Evolutionary conservation across 1,140 invertebrate genomes (phyloP).

Genomic region (Brachionus plicatilis): DNA sequence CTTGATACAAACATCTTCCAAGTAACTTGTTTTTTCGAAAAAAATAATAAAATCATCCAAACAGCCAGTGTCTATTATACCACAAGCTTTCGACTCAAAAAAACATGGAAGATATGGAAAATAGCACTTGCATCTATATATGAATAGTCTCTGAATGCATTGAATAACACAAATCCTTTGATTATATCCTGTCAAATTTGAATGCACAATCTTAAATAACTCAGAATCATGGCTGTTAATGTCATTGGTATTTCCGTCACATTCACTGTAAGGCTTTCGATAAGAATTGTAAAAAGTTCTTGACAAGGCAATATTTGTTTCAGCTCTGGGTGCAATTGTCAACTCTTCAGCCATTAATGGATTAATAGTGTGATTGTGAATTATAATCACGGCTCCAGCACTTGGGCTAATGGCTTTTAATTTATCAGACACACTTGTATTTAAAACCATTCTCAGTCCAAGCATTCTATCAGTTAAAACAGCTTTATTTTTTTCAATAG

Average conservation of each 20-base stretch:
- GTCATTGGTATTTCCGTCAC: background rate
- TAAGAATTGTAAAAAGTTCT: background rate
- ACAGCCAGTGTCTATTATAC: background rate
- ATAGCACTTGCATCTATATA: background rate
- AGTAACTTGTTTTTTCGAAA: background rate
- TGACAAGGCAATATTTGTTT: background rate
- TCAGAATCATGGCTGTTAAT: background rate
- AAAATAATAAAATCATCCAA: background rate
- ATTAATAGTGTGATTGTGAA: background rate
- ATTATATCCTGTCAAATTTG: background rate
- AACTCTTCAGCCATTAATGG: background rate
- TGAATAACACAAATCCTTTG: background rate
- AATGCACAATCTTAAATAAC: background rate
- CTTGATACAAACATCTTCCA: background rate
- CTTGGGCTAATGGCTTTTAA: background rate
- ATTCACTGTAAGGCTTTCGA: constrained; percentile 24
- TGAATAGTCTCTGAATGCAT: background rate
- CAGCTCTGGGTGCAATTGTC: background rate
- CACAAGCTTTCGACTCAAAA: background rate
- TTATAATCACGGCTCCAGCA: background rate
- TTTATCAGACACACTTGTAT: background rate
- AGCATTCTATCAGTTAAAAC: background rate
- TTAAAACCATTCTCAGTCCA: background rate
- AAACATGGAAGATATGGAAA: background rate
- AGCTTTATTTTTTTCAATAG: background rate